Conservation (phyloP, 2,888 invertebrate species). For the Protula sp. region DNA sequence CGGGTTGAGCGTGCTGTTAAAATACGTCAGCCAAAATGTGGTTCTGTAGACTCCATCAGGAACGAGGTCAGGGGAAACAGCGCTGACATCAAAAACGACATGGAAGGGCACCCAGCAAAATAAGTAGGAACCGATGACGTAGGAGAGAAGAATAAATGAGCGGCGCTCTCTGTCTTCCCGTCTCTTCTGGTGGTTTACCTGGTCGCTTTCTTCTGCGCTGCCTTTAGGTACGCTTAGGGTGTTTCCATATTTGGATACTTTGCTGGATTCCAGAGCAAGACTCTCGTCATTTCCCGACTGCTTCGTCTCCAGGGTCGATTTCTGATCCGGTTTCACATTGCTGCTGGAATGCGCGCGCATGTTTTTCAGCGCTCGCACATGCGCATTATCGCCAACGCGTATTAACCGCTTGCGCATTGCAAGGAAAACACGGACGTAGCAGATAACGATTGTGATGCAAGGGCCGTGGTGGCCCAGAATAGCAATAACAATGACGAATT, state of each 20-base stretch:
- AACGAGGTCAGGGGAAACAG: conserved; percentile 18
- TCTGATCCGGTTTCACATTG: no score
- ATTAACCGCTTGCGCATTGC: no score
- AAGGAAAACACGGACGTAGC: conserved; percentile 26
- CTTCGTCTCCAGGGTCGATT: no score
- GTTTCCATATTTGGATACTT: no score
- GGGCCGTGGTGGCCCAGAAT: conserved; percentile 42
- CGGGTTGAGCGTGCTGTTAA: conserved; percentile 26
- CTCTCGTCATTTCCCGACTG: no score
- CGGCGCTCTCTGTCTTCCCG: conserved; percentile 17
- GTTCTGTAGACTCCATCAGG: conserved; percentile 17
- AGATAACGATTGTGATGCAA: conserved; percentile 33
- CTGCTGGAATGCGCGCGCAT: no score
- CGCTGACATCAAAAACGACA: conserved; percentile 24
- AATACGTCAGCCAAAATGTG: conserved; percentile 26
- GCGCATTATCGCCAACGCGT: no score
- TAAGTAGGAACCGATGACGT: conserved; percentile 22
- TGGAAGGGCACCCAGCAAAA: conserved; percentile 27
- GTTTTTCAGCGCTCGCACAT: no score
- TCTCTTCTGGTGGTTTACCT: not conserved
- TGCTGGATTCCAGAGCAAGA: no score
- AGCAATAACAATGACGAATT: conserved; percentile 43
- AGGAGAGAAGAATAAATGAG: conserved; percentile 21
- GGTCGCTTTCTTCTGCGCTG: not conserved
- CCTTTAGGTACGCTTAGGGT: no score